Percentiles rank a stretch among this genome's conserved stretches.
Conservation (phyloP, 2,113 vertebrate genomes). For the Rhynchomys soricoides region DNA sequence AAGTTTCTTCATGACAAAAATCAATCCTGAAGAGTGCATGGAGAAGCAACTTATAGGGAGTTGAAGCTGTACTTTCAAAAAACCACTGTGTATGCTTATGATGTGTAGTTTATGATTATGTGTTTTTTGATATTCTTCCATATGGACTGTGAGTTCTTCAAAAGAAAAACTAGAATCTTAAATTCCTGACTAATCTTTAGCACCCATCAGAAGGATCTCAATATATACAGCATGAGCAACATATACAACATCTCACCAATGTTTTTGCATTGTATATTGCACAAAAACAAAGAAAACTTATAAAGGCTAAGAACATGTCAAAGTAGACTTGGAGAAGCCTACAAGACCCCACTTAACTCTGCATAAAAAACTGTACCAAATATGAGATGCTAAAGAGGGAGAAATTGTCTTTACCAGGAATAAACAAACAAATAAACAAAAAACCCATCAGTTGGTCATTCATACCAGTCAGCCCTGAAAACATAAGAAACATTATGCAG, state of each 20-base stretch:
- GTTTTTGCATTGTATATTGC: neutral
- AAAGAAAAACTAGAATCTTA: neutral
- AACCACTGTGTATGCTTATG: neutral
- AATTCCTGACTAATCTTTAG: neutral
- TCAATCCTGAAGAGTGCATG: neutral
- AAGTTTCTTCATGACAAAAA: neutral
- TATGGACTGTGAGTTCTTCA: neutral
- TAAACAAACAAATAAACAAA: no score
- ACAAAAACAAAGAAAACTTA: neutral
- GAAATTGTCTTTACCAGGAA: neutral
- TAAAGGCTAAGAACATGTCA: neutral
- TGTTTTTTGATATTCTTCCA: neutral
- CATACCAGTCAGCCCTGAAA: neutral
- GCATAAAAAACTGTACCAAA: neutral
- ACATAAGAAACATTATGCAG: neutral
- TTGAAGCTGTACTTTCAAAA: neutral
- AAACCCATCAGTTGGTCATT: neutral
- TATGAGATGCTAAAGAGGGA: neutral
- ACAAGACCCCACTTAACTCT: neutral
- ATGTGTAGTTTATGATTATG: neutral
- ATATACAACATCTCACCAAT: neutral
- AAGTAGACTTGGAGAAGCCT: neutral
- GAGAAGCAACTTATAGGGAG: neutral
- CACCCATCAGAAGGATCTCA: neutral
- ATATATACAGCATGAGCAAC: accelerated